phyloP scores from a whole-genome alignment of 2,797 vertebrate species.

The Phrynocephalus guinanensis region DNA sequence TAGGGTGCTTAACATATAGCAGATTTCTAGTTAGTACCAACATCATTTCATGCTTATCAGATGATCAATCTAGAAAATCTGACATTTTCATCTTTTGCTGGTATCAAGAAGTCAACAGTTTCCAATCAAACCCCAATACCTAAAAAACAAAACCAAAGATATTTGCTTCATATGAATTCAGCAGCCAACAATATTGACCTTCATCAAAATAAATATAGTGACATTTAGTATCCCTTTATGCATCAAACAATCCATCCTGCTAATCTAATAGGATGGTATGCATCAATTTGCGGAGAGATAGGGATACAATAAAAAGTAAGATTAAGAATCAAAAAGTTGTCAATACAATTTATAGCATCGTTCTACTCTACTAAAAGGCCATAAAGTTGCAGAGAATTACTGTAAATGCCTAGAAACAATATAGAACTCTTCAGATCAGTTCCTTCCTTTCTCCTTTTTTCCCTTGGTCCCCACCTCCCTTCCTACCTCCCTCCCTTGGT shows the following conservation, averaged over 20 bases:
- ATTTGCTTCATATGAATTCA: slow-evolving; percentile 37
- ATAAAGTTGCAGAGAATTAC: slow-evolving; percentile 57
- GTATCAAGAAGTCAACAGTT: neutral
- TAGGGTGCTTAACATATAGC: neutral
- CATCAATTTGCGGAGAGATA: slow-evolving; percentile 66
- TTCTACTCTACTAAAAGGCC: slow-evolving; percentile 61
- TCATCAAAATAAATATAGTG: slow-evolving; percentile 61
- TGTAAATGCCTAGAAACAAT: slow-evolving; percentile 44
- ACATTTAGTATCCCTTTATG: slow-evolving; percentile 65
- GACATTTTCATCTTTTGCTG: neutral
- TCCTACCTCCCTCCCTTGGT: too few species aligned
- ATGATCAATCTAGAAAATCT: neutral
- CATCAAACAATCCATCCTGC: slow-evolving; percentile 55
- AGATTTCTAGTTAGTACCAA: neutral
- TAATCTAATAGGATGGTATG: slow-evolving; percentile 62
- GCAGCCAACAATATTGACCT: slow-evolving; percentile 53
- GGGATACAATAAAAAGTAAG: slow-evolving; percentile 67
- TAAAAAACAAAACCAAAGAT: neutral
- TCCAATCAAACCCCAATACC: slow-evolving; percentile 13
- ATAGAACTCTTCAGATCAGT: slow-evolving; percentile 4
- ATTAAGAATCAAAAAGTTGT: slow-evolving; percentile 67
- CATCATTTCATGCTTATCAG: neutral
- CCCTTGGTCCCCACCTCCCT: too few species aligned
- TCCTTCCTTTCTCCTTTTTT: neutral
- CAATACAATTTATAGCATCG: slow-evolving; percentile 69